These are phyloP conservation scores for Gorsachius goisagi DNA, from an alignment of 2,113 vertebrate species.

Conservation along the genomic window DNA sequence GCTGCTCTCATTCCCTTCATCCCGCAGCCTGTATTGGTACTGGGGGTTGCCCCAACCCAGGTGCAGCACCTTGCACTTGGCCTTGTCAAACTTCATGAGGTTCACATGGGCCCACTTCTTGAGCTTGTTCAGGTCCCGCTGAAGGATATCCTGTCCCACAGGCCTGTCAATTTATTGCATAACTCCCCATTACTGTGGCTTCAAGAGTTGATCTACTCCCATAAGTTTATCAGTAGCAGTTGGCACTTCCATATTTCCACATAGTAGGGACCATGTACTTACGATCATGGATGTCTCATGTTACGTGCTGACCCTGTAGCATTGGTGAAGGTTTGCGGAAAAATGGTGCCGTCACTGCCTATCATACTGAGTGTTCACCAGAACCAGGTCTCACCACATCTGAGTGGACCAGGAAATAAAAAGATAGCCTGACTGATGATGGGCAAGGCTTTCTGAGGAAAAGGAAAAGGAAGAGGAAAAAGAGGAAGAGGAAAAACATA, in stretches of 20 bases:
- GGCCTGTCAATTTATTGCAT: not conserved
- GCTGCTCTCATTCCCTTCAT: not conserved
- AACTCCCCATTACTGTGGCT: not conserved
- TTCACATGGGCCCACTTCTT: not conserved
- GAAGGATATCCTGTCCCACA: fast-evolving
- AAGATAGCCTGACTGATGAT: not conserved
- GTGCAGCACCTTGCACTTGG: not conserved
- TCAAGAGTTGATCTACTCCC: not conserved
- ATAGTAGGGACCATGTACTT: not conserved
- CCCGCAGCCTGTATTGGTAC: too few species aligned
- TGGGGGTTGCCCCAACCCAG: not conserved
- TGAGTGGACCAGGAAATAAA: not conserved
- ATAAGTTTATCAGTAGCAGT: not conserved
- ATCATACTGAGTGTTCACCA: not conserved
- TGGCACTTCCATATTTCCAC: not conserved
- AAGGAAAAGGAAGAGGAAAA: not conserved
- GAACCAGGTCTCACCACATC: not conserved
- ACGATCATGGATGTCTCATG: not conserved
- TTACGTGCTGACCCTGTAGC: not conserved
- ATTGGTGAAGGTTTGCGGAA: not conserved
- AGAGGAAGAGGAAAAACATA: not conserved
- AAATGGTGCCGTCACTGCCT: not conserved
- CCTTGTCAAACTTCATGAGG: not conserved
- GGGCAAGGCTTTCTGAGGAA: not conserved
- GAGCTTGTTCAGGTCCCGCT: not conserved